A percentile compares a stretch with the other conserved stretches of the same genome.
Conservation (phyloP, 2,797 vertebrate genomes). For the Phataginus tricuspis region DNA sequence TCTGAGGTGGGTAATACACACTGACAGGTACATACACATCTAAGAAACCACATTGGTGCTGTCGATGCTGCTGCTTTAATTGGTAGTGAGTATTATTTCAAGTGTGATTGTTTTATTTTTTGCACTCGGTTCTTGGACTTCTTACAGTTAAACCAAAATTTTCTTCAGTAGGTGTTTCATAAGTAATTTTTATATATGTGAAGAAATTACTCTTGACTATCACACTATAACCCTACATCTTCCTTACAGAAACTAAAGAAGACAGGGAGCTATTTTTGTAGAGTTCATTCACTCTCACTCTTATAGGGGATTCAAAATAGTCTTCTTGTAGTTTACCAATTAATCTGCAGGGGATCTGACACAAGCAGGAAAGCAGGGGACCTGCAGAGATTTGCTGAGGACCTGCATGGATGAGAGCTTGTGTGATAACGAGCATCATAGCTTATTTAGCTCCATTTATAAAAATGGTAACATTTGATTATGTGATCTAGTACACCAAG, state of each 20-base stretch:
- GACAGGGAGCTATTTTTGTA: background rate
- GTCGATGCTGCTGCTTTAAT: background rate
- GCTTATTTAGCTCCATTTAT: background rate
- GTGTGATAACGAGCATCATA: accelerated
- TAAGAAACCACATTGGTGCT: background rate
- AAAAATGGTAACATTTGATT: background rate
- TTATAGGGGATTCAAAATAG: background rate
- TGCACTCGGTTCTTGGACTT: background rate
- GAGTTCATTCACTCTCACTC: background rate
- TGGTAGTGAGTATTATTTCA: background rate
- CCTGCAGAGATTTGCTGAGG: background rate
- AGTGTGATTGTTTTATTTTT: background rate
- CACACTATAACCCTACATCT: background rate
- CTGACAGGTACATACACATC: accelerated
- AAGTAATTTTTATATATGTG: background rate
- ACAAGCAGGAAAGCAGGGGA: background rate
- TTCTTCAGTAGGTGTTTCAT: background rate
- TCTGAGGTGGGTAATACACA: background rate
- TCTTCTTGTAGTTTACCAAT: background rate
- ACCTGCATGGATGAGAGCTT: background rate
- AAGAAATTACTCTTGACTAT: background rate
- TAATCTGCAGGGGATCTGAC: background rate
- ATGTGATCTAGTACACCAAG: background rate
- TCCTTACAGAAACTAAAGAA: background rate
- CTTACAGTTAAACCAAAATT: background rate